A percentile compares a stretch with the other conserved stretches of the same genome.
These are phyloP conservation scores for Lindbergichthys nudifrons DNA, from an alignment of 2,797 vertebrate genomes.

Conservation along the genomic window DNA sequence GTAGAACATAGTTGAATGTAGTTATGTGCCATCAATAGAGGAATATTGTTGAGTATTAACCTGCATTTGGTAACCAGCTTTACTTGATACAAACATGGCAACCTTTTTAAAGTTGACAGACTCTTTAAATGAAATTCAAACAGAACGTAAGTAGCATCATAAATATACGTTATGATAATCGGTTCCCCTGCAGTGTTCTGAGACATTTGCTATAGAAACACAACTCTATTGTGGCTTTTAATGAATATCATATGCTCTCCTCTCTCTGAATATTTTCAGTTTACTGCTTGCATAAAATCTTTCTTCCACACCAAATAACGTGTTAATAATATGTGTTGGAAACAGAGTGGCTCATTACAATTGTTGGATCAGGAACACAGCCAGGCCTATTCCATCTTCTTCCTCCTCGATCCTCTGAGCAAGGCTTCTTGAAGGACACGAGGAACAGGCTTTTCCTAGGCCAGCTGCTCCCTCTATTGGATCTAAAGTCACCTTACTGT, in stretches of 20 bases:
- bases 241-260: neutral
- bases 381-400: neutral
- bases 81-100: neutral
- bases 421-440: conserved; percentile 11
- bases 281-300: neutral
- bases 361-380: neutral
- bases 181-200: neutral
- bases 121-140: neutral
- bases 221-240: too few species aligned
- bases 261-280: neutral
- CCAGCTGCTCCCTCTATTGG: conserved; percentile 55
- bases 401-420: neutral
- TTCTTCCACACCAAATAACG: neutral
- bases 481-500: neutral
- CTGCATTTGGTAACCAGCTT: neutral
- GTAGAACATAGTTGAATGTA: too few species aligned
- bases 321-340: neutral
- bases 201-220: neutral
- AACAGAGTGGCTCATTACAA: neutral
- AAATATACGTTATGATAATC: neutral
- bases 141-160: neutral
- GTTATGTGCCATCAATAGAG: too few species aligned
- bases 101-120: too few species aligned
- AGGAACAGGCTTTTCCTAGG: conserved; percentile 4
- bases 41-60: too few species aligned